phyloP scores from a whole-genome alignment of 2,888 invertebrate genomes.

The Metallyticus violacea region DNA sequence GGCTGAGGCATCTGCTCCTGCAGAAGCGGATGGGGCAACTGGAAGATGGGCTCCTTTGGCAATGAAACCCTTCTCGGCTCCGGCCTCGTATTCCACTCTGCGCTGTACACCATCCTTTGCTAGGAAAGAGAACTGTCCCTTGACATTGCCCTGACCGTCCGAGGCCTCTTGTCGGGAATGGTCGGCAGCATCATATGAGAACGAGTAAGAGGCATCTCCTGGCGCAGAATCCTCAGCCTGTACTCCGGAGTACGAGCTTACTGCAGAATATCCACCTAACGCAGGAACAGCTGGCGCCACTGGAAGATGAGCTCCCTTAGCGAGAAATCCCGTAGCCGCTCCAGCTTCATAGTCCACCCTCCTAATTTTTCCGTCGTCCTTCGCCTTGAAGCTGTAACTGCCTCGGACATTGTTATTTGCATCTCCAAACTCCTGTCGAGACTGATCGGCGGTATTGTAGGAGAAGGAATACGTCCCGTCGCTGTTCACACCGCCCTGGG shows the following conservation, averaged over 20 bases:
- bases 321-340: constrained; percentile 36
- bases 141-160: constrained; percentile 35
- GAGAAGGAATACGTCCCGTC: constrained; percentile 42
- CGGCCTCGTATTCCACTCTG: constrained; percentile 35
- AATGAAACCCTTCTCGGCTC: constrained; percentile 35
- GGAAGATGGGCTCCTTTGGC: constrained; percentile 37
- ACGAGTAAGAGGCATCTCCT: constrained; percentile 30
- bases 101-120: constrained; percentile 36
- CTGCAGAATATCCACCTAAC: not conserved
- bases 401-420: constrained; percentile 39
- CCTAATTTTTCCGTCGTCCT: constrained; percentile 35
- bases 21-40: constrained; percentile 25
- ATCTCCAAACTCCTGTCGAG: constrained; percentile 44
- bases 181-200: constrained; percentile 33
- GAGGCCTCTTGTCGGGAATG: constrained; percentile 32
- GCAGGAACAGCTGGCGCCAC: constrained; percentile 4
- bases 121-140: constrained; percentile 36
- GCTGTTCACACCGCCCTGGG: not conserved
- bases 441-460: constrained; percentile 41
- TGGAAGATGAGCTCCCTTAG: constrained; percentile 37
- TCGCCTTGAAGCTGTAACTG: constrained; percentile 36
- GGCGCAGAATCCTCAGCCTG: not conserved
- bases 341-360: constrained; percentile 36
- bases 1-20: not conserved
- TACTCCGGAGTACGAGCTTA: not conserved